Evolutionary conservation across 1,140 invertebrate species (phyloP), one percentile per base, ranked within the genome.

Genomic region (Orchesella cincta): DNA sequence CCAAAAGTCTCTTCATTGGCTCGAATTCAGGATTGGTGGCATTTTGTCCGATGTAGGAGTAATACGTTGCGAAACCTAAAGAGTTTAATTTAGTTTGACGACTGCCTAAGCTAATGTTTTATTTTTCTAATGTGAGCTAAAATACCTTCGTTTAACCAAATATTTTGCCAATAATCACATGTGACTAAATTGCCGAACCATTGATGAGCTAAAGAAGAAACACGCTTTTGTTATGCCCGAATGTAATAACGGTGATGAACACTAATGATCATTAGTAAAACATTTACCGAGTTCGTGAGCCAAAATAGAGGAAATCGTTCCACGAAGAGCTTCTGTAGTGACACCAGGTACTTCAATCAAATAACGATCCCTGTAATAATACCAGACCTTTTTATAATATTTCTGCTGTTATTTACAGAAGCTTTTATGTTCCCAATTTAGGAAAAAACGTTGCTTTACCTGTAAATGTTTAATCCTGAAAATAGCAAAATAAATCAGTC

Each of bases 111-210:
- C 3, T 57, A 18, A 57, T 57, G 54, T 57, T 14, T 57, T 46
- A 46, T 46, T 46, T 8, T 16, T 26, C 12, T 57, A 14, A 3
- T 73, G 14, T 73, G 18, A 8, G 33, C 46, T 36, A 26, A 20
- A 3, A 23, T 73, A 73, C 79, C 79, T 34, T 80, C 79, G 34
- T 80, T 78, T 20, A 80, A 74, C 71, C 71, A 73, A 73, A 73
- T 73, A 46, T 73, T 73, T 23, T 51, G 1, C 76, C 76, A 80
- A 64, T 74, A 80, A 39, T 78, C 39, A 1, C 64, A 73, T n/a
- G 71, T 73, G 3, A 73, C 71, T 5, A 73, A 20, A 29, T 73
- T 73, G 16, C 71, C 71, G 35, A 36, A 73, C 34, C 23, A 39
- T 28, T 73, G 71, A 73, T 73, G 71, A 46, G 71, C 71, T 67